Evolutionary conservation across 2,888 invertebrate genomes (phyloP), one percentile per base, ranked within the genome.

Genomic region (Zele albiditarsus): DNA sequence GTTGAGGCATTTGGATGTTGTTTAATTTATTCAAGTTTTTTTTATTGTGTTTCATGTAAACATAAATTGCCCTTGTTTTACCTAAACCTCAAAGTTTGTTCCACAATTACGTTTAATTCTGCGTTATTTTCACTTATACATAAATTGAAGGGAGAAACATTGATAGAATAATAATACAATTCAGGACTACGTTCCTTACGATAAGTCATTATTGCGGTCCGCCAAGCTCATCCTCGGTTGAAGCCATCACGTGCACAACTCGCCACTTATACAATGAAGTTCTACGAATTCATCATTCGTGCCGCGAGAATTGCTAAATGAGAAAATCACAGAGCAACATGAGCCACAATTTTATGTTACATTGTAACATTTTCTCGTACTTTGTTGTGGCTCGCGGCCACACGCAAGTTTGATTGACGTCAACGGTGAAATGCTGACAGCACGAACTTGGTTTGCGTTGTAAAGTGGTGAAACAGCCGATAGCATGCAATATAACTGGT

Each of bases 191-290:
- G 33, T 71, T 42, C 4, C 46, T 28, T 28, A 8, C 8, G 53
- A 53, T 62, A 71, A 71, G 49, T 62, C 71, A 71, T 71, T 70
- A 70, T 60, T 70, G 70, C 57, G 70, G 57, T 28, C 58, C 27
- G 58, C 38, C 70, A 57, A 70, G 70, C 70, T 38, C 70, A 57
- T 38, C 70, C 38, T 70, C 14, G 58, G 23, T 12, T 58, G 2
- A 20, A 23, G 12, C 23, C n/a, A 23, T 23, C 58, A 25, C 25
- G 28, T 28, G 16, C n/a, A 62, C 62, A 31, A 62, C 16, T 62
- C 31, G 16, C 62, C 28, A 62, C 27, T 62, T 62, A 62, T 31
- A 16, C 31, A 27, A 31, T 28, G 31, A 62, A 16, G 14, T 62
- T 27, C 27, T 1, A 25, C 27, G 60, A 25, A 60, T 60, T 16